Base-by-base conservation (phyloP, 2,797 vertebrate genomes). In the Oophaga sylvatica region DNA sequence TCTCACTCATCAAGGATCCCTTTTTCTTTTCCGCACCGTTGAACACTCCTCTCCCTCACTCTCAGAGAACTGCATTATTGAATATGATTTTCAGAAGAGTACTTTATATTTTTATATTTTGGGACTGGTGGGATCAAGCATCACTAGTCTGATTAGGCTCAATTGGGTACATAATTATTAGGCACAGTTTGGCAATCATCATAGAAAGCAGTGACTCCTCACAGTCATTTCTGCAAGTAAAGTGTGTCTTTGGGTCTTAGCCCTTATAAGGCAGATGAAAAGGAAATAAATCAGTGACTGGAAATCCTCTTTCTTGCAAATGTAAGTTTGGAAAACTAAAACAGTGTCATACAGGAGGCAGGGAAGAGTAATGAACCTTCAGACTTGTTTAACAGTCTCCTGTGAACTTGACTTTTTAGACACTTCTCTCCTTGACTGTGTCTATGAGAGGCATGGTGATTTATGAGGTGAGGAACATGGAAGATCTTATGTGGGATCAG, bases 381-480 rank as follows among this genome's bases (percentile, higher is more conserved):
- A 88, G 78, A 81, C 65, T 53, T 85, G 83, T 81, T 85, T 75
- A 26, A 59, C n/a, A 0, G 83, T 85, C 83, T 88, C 83, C 78
- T 45, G 70, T 81, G 83, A 88, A 88, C 87, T 88, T 85, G 87
- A 88, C 83, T 88, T 85, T 81, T 85, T 83, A 88, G 87, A 77
- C 87, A 81, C 87, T 68, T 88, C 62, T 70, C 79, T 81, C 83
- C 83, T 78, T 68, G 45, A 75, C 77, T 85, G 83, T 56, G 80
- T 85, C 87, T 85, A 26, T 26, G 76, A 80, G 78, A 57, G 67
- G 83, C 81, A 82, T 71, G 85, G 80, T 86, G 85, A 82, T 26
- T 48, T 11, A 91, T 0, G 3, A 79, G 87, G 87, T 76, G 67
- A 88, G 90, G 87, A 90, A 90, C 70, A 77, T 89, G 35, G 15